Conservation (phyloP, 1,140 invertebrate genomes). For the Rhyzopertha dominica region DNA sequence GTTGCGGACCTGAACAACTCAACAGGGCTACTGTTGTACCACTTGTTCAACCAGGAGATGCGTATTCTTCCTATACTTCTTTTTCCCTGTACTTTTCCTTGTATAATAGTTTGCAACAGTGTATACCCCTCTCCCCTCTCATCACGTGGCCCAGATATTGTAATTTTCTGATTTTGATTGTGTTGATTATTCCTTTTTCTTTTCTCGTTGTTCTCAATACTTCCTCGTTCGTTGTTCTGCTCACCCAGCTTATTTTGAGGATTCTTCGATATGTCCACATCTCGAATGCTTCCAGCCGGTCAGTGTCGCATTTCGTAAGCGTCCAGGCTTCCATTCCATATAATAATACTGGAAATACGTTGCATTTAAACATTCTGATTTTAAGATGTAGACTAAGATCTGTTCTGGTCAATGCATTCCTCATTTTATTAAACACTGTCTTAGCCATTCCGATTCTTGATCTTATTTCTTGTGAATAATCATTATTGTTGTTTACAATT, state of each 20-base stretch:
- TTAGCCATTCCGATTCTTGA: too few species aligned
- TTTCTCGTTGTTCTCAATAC: conserved; percentile 1
- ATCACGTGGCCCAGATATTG: conserved; percentile 1
- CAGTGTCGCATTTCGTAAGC: not conserved
- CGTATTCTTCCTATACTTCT: too few species aligned
- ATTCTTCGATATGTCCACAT: not conserved
- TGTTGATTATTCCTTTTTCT: conserved; percentile 1
- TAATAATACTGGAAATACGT: conserved; percentile 2
- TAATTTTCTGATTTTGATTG: conserved; percentile 3
- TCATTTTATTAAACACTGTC: too few species aligned
- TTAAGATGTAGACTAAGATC: not conserved
- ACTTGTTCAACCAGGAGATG: too few species aligned
- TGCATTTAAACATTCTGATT: conserved; percentile 1
- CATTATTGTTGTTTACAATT: too few species aligned
- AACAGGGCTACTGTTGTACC: too few species aligned
- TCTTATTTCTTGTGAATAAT: too few species aligned
- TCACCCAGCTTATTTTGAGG: conserved; percentile 1
- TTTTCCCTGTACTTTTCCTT: too few species aligned
- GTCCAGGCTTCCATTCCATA: conserved; percentile 5
- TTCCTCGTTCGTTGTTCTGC: not conserved
- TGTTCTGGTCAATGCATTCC: too few species aligned
- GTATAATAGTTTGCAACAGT: too few species aligned
- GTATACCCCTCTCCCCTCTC: too few species aligned
- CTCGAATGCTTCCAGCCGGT: conserved; percentile 4
- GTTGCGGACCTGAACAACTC: too few species aligned